Base-by-base conservation (phyloP, 2,888 invertebrate genomes). In the Meta bourneti region DNA sequence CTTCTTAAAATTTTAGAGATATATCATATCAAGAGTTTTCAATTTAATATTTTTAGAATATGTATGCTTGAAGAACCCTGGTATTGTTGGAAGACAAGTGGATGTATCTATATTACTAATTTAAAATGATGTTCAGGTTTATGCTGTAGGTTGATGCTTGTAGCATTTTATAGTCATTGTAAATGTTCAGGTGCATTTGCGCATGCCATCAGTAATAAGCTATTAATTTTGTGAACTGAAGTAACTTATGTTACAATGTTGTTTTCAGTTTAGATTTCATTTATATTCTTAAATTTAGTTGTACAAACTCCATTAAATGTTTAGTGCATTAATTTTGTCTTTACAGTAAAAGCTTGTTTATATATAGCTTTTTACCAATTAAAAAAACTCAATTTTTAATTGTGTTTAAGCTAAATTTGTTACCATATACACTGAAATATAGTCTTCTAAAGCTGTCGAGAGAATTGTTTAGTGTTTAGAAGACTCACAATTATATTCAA, bases 101-200 rank as follows among this genome's bases (percentile, higher is more conserved):
- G 49, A 78, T 86, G 49, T 86, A 78, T 70, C 71, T 75, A 52
- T 49, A 34, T 86, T 77, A 86, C 77, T 79, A 70, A 70, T 86
- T 89, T 83, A 34, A 49, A 82, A 78, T 70, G 16, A 51, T 77
- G 77, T 89, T 78, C 77, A 75, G 70, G 74, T 83, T 75, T 72
- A 52, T 89, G 89, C 82, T 51, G 70, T 89, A 89, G 89, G 51
- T 69, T 51, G 52, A 75, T 77, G 82, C 89, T 69, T 83, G 78
- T 89, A 89, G 89, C 75, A 77, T 78, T 52, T 83, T 83, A 49
- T 75, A 84, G 75, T 20, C 19, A 75, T 48, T 54, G 79, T 75
- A 84, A 84, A 74, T 84, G 75, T 84, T 84, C 54, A 52, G 19
- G 74, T 54, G 74, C 74, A 74, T 52, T 61, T 84, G 16, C 19